Percentiles rank a stretch among this genome's conserved stretches.
These are phyloP conservation scores for Bombyx mandarina DNA, from an alignment of 1,140 invertebrate genomes.

Conservation along the genomic window DNA sequence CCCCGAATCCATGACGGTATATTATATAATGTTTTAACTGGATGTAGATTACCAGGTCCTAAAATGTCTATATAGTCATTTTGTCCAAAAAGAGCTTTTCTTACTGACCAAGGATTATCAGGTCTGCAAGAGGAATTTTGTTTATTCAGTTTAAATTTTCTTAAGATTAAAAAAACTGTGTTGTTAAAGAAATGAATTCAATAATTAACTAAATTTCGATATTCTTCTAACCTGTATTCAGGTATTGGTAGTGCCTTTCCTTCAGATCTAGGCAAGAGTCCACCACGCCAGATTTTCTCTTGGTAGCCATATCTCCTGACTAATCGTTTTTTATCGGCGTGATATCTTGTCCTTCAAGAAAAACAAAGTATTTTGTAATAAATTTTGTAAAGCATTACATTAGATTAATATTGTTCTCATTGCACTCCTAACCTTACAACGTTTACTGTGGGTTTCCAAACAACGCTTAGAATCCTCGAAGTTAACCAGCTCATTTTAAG, in stretches of 20 bases:
- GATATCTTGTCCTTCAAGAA: slow-evolving; percentile 71
- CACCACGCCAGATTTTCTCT: slow-evolving; percentile 76
- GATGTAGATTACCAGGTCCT: slow-evolving; percentile 85
- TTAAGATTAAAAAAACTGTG: not conserved
- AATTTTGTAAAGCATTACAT: slow-evolving; percentile 5
- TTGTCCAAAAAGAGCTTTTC: slow-evolving; percentile 89
- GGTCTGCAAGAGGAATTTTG: slow-evolving; percentile 63
- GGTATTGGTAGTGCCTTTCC: slow-evolving; percentile 75
- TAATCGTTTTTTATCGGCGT: slow-evolving; percentile 77
- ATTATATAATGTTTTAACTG: slow-evolving; percentile 85
- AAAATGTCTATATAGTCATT: slow-evolving; percentile 98
- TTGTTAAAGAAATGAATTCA: not conserved
- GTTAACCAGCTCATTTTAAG: slow-evolving; percentile 40
- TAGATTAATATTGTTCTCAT: slow-evolving; percentile 2
- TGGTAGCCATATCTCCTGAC: slow-evolving; percentile 80
- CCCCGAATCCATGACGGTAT: slow-evolving; percentile 90
- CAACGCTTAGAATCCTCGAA: slow-evolving; percentile 35
- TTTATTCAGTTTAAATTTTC: slow-evolving; percentile 63
- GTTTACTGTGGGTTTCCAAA: slow-evolving; percentile 49
- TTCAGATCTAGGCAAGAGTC: slow-evolving; percentile 77
- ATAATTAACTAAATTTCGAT: not conserved
- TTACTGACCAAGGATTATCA: slow-evolving; percentile 80
- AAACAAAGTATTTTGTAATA: slow-evolving; percentile 9
- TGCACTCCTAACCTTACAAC: slow-evolving; percentile 36
- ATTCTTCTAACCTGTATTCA: slow-evolving; percentile 69